These are phyloP conservation scores for Pseudorhombus dupliciocellatus DNA, from an alignment of 2,113 vertebrate species.

Conservation along the genomic window DNA sequence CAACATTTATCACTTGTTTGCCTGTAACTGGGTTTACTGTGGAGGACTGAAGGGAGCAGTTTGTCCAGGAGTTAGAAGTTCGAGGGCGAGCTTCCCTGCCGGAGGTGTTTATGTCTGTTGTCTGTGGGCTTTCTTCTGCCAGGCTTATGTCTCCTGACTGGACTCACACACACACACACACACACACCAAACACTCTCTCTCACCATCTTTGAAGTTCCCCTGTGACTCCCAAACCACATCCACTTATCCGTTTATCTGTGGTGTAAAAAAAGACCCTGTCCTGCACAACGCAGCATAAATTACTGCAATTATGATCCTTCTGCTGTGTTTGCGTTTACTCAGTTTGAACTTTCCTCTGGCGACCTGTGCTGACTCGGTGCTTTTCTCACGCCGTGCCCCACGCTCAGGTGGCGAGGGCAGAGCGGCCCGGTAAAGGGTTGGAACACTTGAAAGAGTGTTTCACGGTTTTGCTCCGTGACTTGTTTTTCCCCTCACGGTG, in stretches of 20 bases:
- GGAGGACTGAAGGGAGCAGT: constrained; percentile 44
- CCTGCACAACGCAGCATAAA: constrained; percentile 55
- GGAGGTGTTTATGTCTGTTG: constrained; percentile 40
- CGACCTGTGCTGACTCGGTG: constrained; percentile 25
- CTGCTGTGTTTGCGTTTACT: constrained; percentile 38
- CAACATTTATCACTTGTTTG: constrained; percentile 44
- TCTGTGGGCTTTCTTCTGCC: constrained; percentile 51
- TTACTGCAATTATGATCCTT: constrained; percentile 57
- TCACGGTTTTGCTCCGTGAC: neutral
- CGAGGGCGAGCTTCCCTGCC: constrained; percentile 33
- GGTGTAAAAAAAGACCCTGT: constrained; percentile 45
- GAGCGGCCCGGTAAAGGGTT: constrained; percentile 11
- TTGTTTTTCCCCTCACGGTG: constrained; percentile 25
- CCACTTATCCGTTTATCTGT: constrained; percentile 53
- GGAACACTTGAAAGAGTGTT: too few relatives aligned
- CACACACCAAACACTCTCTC: neutral
- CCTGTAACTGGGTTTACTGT: constrained; percentile 41
- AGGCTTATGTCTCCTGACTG: constrained; percentile 23
- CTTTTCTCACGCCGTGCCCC: constrained; percentile 29
- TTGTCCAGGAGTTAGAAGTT: constrained; percentile 40
- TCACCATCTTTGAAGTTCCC: constrained; percentile 54
- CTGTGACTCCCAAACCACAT: constrained; percentile 49
- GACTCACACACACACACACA: constrained; percentile 17
- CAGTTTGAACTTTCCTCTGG: constrained; percentile 37
- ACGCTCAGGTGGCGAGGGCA: constrained; percentile 9